phyloP scores from a whole-genome alignment of 2,113 vertebrate species.

The Macrotis lagotis region DNA sequence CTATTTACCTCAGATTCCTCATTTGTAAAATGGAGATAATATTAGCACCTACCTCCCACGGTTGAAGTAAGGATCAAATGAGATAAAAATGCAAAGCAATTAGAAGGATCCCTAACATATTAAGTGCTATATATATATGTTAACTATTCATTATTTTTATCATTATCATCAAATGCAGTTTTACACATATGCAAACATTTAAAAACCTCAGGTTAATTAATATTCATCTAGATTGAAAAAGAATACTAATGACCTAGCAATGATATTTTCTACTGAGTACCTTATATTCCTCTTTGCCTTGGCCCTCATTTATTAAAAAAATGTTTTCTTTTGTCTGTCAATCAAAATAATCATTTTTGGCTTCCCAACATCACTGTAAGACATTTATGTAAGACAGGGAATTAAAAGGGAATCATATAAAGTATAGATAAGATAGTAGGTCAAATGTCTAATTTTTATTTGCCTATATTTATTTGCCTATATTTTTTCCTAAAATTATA shows the following conservation, averaged over 20 bases:
- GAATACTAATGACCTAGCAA: neutral
- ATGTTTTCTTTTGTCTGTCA: neutral
- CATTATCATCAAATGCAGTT: neutral
- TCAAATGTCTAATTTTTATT: neutral
- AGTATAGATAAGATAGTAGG: conserved; percentile 11
- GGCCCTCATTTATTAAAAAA: neutral
- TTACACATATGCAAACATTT: neutral
- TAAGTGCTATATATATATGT: neutral
- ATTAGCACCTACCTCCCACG: neutral
- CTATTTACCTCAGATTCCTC: neutral
- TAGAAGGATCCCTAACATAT: neutral
- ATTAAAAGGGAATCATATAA: neutral
- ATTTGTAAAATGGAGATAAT: neutral
- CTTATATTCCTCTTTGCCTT: neutral
- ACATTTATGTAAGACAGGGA: neutral
- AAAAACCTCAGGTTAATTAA: neutral
- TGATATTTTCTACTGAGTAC: neutral
- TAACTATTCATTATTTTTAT: neutral
- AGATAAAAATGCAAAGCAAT: neutral
- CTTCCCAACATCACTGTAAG: neutral
- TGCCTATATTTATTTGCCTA: too few relatives aligned
- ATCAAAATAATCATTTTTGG: neutral
- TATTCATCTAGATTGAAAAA: neutral
- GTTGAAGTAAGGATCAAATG: neutral
- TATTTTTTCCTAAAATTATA: too few relatives aligned